A percentile compares a stretch with the other conserved stretches of the same genome.
Evolutionary conservation across 2,113 vertebrate genomes (phyloP).

Genomic region (Aptenodytes patagonicus): DNA sequence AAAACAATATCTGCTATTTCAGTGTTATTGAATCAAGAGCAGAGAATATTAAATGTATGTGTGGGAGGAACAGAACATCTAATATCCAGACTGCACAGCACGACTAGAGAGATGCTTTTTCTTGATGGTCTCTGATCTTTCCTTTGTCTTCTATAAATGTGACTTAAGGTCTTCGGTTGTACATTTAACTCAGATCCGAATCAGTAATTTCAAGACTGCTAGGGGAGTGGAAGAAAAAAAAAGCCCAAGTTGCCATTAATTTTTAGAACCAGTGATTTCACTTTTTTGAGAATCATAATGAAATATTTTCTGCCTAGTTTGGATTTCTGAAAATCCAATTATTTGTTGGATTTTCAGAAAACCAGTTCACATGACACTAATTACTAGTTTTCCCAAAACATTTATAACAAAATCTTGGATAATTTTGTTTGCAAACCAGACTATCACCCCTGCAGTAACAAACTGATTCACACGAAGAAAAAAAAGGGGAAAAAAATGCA

Average conservation of each 20-base stretch:
- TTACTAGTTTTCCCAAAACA: not conserved
- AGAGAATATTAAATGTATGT: not conserved
- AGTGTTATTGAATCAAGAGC: not conserved
- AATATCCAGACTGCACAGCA: not conserved
- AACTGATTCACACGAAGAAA: not conserved
- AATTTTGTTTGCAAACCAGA: not conserved
- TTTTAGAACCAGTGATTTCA: not conserved
- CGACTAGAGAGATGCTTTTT: not conserved
- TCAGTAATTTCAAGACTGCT: not conserved
- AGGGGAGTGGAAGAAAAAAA: not conserved
- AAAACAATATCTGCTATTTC: not conserved
- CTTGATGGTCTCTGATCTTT: not conserved
- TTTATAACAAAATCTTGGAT: not conserved
- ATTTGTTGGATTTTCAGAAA: not conserved
- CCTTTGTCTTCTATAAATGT: not conserved
- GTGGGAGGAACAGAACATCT: not conserved
- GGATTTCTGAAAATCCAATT: not conserved
- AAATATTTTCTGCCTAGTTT: not conserved
- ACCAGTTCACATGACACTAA: not conserved
- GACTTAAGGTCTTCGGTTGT: not conserved
- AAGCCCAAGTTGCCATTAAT: not conserved
- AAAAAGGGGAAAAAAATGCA: fast-evolving
- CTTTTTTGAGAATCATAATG: not conserved
- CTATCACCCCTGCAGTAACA: not conserved
- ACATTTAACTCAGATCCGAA: not conserved